Percentiles rank a stretch among this genome's conserved stretches.
Evolutionary conservation across 2,888 invertebrate genomes (phyloP).

Genomic region (Ormyrus nitidulus): DNA sequence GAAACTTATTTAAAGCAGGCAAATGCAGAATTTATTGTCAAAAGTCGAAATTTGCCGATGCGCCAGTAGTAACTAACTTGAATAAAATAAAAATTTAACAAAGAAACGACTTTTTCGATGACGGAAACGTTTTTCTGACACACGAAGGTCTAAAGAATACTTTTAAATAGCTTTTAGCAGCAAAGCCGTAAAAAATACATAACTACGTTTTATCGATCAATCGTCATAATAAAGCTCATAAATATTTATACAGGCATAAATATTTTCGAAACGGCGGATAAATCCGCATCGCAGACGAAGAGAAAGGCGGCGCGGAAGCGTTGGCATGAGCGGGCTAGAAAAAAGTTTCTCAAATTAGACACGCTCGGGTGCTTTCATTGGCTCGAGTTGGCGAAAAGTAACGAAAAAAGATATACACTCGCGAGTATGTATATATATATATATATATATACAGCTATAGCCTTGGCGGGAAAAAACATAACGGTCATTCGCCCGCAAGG

Average conservation of each 20-base stretch:
- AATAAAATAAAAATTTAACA: no score
- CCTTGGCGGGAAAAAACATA: constrained; percentile 69
- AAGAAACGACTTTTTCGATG: no score
- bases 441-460: neutral
- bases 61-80: no score
- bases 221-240: neutral
- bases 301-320: no score
- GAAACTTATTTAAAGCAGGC: no score
- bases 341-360: constrained; percentile 35
- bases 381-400: constrained; percentile 21
- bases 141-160: no score
- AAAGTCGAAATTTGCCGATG: no score
- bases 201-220: neutral
- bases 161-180: no score
- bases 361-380: constrained; percentile 22
- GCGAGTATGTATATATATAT: neutral
- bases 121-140: no score
- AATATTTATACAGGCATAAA: neutral
- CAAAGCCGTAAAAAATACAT: no score
- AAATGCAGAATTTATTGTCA: no score
- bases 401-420: constrained; percentile 9
- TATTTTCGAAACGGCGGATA: neutral
- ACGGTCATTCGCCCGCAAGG: constrained; percentile 73
- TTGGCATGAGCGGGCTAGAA: neutral
- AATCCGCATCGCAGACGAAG: neutral